phyloP scores from a whole-genome alignment of 92 coral and sea anemone species.

The Phenganax subtilis region DNA sequence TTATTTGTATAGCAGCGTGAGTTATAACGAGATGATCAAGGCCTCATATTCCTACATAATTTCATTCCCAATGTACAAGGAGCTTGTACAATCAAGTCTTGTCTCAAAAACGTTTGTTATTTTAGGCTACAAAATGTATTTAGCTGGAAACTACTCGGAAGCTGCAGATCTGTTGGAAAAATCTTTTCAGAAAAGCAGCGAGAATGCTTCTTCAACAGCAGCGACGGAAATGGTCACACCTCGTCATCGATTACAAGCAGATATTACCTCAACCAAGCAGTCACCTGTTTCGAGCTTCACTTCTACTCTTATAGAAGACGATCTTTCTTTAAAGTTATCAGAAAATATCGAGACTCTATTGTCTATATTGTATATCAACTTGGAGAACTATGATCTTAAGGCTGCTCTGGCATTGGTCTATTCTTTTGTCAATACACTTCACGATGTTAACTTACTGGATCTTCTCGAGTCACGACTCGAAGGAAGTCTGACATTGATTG shows the following conservation, averaged over 20 bases:
- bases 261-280: conserved; percentile 43
- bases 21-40: background rate
- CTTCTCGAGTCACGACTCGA: conserved; percentile 43
- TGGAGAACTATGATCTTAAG: conserved; percentile 77
- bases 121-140: conserved; percentile 29
- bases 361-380: conserved; percentile 67
- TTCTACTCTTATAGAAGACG: conserved; percentile 23
- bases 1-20: background rate
- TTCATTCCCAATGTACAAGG: background rate
- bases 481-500: conserved; percentile 50
- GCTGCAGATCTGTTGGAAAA: conserved; percentile 23
- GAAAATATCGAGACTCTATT: conserved; percentile 61
- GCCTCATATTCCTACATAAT: background rate
- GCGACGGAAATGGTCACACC: background rate
- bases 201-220: background rate
- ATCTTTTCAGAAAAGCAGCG: conserved; percentile 15
- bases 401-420: conserved; percentile 74
- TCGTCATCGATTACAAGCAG: background rate
- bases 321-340: conserved; percentile 38
- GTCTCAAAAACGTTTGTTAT: background rate
- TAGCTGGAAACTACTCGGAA: conserved; percentile 22
- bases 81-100: background rate
- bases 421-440: conserved; percentile 66
- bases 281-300: conserved; percentile 18
- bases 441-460: conserved; percentile 12